A percentile compares a stretch with the other conserved stretches of the same genome.
Conservation (phyloP, 2,797 vertebrate genomes). For the Danio jaintianensis region DNA sequence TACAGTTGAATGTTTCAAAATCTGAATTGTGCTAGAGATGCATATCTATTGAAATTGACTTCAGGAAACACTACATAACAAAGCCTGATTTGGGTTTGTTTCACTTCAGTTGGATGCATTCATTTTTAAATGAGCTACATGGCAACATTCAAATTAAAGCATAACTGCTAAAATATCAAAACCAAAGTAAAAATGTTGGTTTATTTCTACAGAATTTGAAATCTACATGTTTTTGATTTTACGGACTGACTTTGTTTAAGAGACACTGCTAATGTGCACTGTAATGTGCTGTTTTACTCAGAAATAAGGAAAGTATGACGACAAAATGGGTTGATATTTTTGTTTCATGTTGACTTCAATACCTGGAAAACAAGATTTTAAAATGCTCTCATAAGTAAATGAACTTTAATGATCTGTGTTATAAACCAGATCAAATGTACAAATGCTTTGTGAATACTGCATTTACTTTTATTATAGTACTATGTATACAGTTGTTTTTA, state of each 20-base stretch:
- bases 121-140: not conserved
- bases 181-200: not conserved
- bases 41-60: not conserved
- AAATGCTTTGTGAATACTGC: not conserved
- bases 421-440: not conserved
- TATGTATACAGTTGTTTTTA: not conserved
- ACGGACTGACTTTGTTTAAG: not conserved
- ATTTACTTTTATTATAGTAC: not conserved
- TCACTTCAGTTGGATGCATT: not conserved
- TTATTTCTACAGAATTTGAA: no score
- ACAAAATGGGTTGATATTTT: not conserved
- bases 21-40: no score
- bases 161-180: not conserved
- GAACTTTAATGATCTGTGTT: not conserved
- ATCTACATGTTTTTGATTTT: no score
- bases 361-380: not conserved
- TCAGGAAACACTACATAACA: not conserved
- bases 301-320: not conserved
- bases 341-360: conserved; percentile 11
- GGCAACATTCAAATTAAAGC: not conserved
- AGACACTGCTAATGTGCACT: not conserved
- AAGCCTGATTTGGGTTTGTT: not conserved
- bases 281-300: not conserved
- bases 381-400: not conserved
- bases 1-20: no score